A percentile compares a stretch with the other conserved stretches of the same genome.
Conservation (phyloP, 2,888 invertebrate genomes). For the Odontocolon sp. region DNA sequence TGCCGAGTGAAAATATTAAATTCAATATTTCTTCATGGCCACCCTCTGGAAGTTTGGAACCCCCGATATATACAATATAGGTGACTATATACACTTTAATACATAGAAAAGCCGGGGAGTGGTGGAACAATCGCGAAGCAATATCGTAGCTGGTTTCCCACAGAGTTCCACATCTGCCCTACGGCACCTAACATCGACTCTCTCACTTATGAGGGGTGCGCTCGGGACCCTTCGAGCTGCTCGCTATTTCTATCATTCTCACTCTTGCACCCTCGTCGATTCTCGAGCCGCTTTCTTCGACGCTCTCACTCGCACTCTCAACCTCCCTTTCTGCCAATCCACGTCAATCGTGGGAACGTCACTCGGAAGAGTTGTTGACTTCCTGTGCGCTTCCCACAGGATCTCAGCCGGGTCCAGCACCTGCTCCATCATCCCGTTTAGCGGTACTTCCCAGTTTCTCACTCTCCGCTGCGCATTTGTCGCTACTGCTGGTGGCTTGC, state of each 20-base stretch:
- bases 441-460: slow-evolving; percentile 61
- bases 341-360: slow-evolving; percentile 79
- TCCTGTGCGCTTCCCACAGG: slow-evolving; percentile 80
- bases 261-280: slow-evolving; percentile 35
- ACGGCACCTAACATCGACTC: slow-evolving; percentile 62
- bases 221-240: slow-evolving; percentile 44
- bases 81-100: slow-evolving; percentile 30
- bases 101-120: too few relatives aligned
- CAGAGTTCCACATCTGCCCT: slow-evolving; percentile 79
- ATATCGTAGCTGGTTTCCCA: slow-evolving; percentile 76
- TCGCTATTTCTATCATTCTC: slow-evolving; percentile 45
- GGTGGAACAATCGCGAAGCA: slow-evolving; percentile 54
- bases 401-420: slow-evolving; percentile 74
- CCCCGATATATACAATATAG: neutral
- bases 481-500: neutral
- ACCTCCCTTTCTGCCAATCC: slow-evolving; percentile 47
- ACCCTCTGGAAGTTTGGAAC: slow-evolving; percentile 21
- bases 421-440: slow-evolving; percentile 74
- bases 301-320: slow-evolving; percentile 34
- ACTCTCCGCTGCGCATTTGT: neutral
- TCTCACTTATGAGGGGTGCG: slow-evolving; percentile 65
- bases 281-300: slow-evolving; percentile 22
- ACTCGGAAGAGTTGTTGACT: slow-evolving; percentile 81
- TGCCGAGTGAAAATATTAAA: slow-evolving; percentile 62
- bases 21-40: slow-evolving; percentile 59